Base-by-base conservation (phyloP, 2,888 invertebrate species). In the Scelioninae gen. 2 region DNA sequence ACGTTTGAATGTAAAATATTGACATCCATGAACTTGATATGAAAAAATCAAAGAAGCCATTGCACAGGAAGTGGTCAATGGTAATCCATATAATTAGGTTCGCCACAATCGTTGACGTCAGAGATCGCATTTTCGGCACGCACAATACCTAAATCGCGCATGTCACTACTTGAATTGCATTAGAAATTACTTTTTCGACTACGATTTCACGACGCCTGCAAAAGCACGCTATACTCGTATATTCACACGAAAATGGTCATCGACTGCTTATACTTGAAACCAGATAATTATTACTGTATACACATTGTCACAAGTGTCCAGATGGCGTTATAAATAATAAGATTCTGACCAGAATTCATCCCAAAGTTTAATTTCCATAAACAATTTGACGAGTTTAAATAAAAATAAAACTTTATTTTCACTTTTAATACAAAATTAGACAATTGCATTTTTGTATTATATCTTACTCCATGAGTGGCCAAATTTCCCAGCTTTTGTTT, bases 141-240 rank as follows among this genome's bases (percentile, higher is more conserved):
- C 28, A 28, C 55, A 41, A 11, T 28, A 37, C 55, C 28, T 35
- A 10, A 50, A 35, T 11, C 33, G 50, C 31, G 10, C 10, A 16
- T 18, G 25, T 13, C 25, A 31, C 2, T 18, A 37, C 43, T 11
- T 13, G 22, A 16, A 10, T 9, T 22, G 58, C 58, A 46, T 58
- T 58, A 58, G 46, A 58, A 58, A 46, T 58, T 35, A 35, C 46
- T 58, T 57, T 57, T 57, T 31, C 57, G 9, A n/a, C 6, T 25
- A 31, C 15, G 43, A 0, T 15, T 57, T 57, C 43, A 57, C 57
- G 57, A 57, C 11, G 22, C 11, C 11, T 19, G 57, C 43, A 57
- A 57, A 57, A 25, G 57, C 19, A 31, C 43, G 43, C 43, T 33
- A 43, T 9, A 11, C 25, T 25, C n/a, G n/a, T n/a, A n/a, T 16